Evolutionary conservation across 1,140 invertebrate species (phyloP), one percentile per base, ranked within the genome.

Genomic region (Cryptotermes secundus): DNA sequence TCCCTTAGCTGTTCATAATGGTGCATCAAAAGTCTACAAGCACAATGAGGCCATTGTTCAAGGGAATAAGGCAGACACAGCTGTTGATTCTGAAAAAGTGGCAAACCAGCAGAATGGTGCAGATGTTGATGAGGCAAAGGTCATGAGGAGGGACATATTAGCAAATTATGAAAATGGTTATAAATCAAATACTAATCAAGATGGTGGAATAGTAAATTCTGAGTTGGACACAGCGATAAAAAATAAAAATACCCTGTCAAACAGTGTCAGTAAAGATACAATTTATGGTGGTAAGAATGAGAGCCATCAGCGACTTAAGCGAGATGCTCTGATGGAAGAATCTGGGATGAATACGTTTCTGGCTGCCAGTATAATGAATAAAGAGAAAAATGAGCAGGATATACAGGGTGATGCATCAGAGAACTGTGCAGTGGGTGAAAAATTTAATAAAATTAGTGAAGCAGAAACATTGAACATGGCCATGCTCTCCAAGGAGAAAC

Each of bases 61-160:
- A 19, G n/a, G 4, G 26, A 82, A 31, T 10, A 38, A 38, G 35
- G 38, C 10, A 9, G 80, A 38, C 31, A 36, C 31, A 80, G 42
- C 19, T n/a, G 19, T 26, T 82, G 38, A 53, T 82, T 34, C 42
- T 45, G 7, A 45, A 10, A n/a, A 45, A 82, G 35, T 19, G 12
- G 19, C 26, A 49, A 53, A 82, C 26, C 31, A 45, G 16, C 45
- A 38, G 3, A 42, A 16, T 81, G 26, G 26, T 26, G 34, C 26
- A 81, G 38, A 38, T 36, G 80, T 19, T 6, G 35, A 82, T 24
- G n/a, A 45, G 24, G 36, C 38, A 9, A 45, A 82, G 10, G 36
- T 38, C 24, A 45, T 45, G 81, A 82, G 45, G 31, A 38, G 81
- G 31, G 81, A 82, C n/a, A 45, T 45, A 45, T n/a, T 45, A 82